Percentiles rank a stretch among this genome's conserved stretches.
Conservation (phyloP, 2,113 vertebrate species). For the Neolamprologus ventralis region DNA sequence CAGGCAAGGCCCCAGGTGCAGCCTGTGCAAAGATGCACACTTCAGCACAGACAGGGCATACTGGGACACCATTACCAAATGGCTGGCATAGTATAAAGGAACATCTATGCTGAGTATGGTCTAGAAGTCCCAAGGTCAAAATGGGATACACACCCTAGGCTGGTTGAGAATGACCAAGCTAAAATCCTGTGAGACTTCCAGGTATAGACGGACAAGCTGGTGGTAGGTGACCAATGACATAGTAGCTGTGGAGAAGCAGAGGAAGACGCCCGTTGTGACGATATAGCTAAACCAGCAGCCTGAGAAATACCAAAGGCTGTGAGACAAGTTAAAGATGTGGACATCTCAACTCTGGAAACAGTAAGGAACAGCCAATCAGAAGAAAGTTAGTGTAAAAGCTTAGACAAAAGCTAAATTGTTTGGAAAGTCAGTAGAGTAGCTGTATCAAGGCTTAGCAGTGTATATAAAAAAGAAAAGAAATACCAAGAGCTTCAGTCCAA, state of each 20-base stretch:
- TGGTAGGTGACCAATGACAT: neutral
- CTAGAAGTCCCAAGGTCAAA: neutral
- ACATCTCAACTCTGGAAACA: neutral
- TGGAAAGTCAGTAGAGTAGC: neutral
- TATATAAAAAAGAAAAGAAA: neutral
- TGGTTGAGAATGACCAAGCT: neutral
- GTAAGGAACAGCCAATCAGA: neutral
- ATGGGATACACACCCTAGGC: neutral
- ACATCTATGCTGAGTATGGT: rapidly evolving
- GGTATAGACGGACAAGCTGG: neutral
- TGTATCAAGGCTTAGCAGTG: neutral
- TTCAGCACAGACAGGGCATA: neutral
- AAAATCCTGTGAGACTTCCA: neutral
- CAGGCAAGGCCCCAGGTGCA: neutral
- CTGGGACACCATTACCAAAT: neutral
- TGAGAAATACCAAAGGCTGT: neutral
- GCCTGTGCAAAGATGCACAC: neutral
- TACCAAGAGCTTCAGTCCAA: neutral
- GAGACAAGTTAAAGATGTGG: neutral
- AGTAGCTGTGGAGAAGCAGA: neutral
- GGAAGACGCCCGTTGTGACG: rapidly evolving
- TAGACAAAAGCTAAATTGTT: neutral
- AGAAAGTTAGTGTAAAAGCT: neutral
- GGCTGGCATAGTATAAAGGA: neutral
- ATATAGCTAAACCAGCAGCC: neutral